A percentile compares a stretch with the other conserved stretches of the same genome.
These are phyloP conservation scores for Oreochromis spilurus DNA, from an alignment of 2,113 vertebrate species.

Conservation along the genomic window DNA sequence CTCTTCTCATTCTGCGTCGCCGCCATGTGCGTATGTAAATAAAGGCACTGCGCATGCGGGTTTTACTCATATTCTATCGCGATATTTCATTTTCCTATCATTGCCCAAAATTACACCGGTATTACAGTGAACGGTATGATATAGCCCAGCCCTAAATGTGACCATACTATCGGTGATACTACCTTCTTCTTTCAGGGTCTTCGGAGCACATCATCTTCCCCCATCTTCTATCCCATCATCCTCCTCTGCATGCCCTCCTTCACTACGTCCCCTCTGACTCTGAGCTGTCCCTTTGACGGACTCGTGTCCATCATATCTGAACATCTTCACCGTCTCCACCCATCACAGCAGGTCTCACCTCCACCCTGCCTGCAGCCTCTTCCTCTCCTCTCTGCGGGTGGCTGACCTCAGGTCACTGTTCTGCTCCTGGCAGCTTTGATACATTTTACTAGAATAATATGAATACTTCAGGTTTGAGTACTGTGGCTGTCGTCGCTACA, in stretches of 20 bases:
- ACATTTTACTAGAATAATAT: rapidly evolving
- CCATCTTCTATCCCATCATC: neutral
- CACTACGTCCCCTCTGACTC: neutral
- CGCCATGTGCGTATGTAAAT: too few species aligned
- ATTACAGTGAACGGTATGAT: too few species aligned
- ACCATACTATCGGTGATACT: neutral
- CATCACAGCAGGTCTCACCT: neutral
- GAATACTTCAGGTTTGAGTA: neutral
- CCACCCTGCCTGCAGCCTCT: neutral
- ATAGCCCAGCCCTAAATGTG: neutral
- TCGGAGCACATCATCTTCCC: neutral
- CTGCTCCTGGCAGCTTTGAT: neutral
- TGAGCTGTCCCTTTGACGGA: neutral
- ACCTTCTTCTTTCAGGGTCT: neutral
- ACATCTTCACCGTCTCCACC: neutral
- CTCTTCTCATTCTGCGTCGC: too few species aligned
- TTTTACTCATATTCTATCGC: too few species aligned
- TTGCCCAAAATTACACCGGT: too few species aligned
- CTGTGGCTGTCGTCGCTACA: neutral
- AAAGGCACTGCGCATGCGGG: too few species aligned
- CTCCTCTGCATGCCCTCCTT: neutral
- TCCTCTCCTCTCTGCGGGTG: neutral
- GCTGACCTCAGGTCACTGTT: neutral
- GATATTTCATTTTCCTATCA: too few species aligned
- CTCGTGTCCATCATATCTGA: neutral